Percentiles rank a stretch among this genome's conserved stretches.
Conservation (phyloP, 2,113 vertebrate species). For the Cyprinodon variegatus region DNA sequence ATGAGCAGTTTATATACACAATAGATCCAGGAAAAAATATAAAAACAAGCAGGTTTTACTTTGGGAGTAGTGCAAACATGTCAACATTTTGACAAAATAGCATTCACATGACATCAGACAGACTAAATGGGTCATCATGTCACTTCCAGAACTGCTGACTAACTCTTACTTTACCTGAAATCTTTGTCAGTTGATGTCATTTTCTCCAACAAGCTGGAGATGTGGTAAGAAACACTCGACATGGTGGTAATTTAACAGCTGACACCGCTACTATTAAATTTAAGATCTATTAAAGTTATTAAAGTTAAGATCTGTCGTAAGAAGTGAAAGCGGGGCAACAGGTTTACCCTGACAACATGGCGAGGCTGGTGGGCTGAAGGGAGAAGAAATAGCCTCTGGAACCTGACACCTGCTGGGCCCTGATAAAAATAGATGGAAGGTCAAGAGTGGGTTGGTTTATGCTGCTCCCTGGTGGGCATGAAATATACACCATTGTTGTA, state of each 20-base stretch:
- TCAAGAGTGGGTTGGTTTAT: neutral
- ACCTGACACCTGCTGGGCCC: constrained; percentile 67
- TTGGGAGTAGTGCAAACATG: neutral
- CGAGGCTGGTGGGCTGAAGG: constrained; percentile 41
- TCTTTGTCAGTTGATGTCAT: constrained; percentile 94
- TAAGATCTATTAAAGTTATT: neutral
- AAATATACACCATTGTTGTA: neutral
- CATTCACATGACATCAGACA: constrained; percentile 1
- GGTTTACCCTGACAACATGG: constrained; percentile 73
- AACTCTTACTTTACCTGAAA: constrained; percentile 82
- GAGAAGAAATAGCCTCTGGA: constrained; percentile 43
- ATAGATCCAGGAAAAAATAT: neutral
- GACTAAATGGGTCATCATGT: constrained; percentile 54
- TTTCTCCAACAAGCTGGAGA: constrained; percentile 92
- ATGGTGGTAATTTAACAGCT: constrained; percentile 65
- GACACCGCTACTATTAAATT: neutral
- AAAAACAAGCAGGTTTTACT: neutral
- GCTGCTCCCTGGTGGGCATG: constrained; percentile 45
- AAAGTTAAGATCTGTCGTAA: neutral
- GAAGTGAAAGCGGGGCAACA: constrained; percentile 7
- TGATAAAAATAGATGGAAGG: constrained; percentile 71
- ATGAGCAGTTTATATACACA: neutral
- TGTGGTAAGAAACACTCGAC: constrained; percentile 85
- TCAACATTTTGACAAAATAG: constrained; percentile 18
- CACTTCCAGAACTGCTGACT: constrained; percentile 33